Evolutionary conservation across 2,113 vertebrate genomes (phyloP).

Genomic region (Phyllostomus discolor): DNA sequence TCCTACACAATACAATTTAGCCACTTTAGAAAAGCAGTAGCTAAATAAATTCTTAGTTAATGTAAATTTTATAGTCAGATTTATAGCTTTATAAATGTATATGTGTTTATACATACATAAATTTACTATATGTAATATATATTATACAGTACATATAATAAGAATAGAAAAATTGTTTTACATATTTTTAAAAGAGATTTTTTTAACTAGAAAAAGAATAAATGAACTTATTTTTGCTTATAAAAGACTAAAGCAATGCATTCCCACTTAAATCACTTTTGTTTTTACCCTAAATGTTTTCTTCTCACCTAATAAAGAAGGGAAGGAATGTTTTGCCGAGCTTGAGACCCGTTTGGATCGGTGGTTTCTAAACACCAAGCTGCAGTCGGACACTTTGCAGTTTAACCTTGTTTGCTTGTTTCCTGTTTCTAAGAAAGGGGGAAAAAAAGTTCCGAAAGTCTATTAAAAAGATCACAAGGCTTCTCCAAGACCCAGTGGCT

Average conservation of each 20-base stretch:
- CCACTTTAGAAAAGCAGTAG: neutral
- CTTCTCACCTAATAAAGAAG: slow-evolving; percentile 68
- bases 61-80: neutral
- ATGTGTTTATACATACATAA: neutral
- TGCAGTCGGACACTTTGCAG: slow-evolving; percentile 46
- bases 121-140: neutral
- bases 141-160: neutral
- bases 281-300: slow-evolving; percentile 64
- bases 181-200: neutral
- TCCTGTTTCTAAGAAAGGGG: slow-evolving; percentile 70
- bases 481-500: slow-evolving; percentile 21
- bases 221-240: slow-evolving; percentile 37
- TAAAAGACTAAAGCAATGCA: slow-evolving; percentile 18
- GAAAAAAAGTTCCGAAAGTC: slow-evolving; percentile 7
- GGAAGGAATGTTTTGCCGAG: slow-evolving; percentile 54
- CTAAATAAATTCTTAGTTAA: slow-evolving; percentile 24
- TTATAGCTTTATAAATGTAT: neutral
- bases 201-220: slow-evolving; percentile 6
- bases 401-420: slow-evolving; percentile 67
- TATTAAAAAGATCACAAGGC: slow-evolving; percentile 49
- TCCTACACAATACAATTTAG: neutral
- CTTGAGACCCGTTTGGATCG: slow-evolving; percentile 51
- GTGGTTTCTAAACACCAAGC: slow-evolving; percentile 63
- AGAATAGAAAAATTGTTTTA: neutral
- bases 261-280: slow-evolving; percentile 46